These are phyloP conservation scores for Spodoptera litura DNA, from an alignment of 1,140 invertebrate species.

Conservation along the genomic window DNA sequence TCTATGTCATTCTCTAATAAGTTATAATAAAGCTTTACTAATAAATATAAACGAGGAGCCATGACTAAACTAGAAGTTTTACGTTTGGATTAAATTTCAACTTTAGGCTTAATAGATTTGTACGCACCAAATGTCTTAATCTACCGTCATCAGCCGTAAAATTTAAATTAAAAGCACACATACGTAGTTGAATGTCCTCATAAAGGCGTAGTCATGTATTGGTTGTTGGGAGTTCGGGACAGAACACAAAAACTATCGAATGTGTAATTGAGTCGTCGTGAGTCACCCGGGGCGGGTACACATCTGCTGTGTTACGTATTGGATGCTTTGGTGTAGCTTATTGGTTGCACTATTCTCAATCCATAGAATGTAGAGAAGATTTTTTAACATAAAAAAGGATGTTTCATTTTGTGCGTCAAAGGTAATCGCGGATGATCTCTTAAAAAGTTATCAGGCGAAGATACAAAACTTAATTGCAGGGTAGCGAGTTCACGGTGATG, in stretches of 20 bases:
- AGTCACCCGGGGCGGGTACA: conserved; percentile 70
- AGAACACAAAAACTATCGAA: conserved; percentile 78
- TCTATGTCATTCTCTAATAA: no score
- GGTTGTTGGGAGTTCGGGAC: conserved; percentile 20
- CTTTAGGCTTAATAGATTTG: not conserved
- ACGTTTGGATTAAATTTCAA: not conserved
- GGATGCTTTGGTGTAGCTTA: conserved; percentile 60
- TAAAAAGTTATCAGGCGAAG: no score
- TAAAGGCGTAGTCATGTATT: conserved; percentile 31
- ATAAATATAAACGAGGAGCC: no score
- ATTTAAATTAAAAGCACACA: conserved; percentile 31
- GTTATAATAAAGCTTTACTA: no score
- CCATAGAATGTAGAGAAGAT: no score
- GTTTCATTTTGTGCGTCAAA: no score
- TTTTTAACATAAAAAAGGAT: no score
- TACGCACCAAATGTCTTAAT: conserved; percentile 33
- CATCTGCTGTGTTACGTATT: conserved; percentile 78
- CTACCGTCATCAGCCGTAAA: conserved; percentile 28
- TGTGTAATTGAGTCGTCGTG: conserved; percentile 84
- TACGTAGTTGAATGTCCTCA: conserved; percentile 32
- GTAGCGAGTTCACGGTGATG: no score
- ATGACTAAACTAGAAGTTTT: no score
- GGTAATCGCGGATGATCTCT: no score
- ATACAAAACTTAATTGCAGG: no score
- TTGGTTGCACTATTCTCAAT: not conserved